Percentiles rank a stretch among this genome's conserved stretches.
phyloP scores from a whole-genome alignment of 2,113 vertebrate species.

The Perccottus glenii region DNA sequence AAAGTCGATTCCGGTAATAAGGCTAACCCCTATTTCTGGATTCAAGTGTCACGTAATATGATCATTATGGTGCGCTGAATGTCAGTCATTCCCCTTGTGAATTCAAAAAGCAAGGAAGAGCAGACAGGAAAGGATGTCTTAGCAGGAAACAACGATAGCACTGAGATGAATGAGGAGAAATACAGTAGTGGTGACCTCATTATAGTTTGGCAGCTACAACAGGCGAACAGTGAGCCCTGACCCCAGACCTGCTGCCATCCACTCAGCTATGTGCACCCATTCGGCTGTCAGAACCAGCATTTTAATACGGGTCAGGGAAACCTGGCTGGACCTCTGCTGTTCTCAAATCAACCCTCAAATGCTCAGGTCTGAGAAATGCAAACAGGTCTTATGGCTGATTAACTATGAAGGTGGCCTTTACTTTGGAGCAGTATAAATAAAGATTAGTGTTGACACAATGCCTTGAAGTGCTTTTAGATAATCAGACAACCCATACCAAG shows the following conservation, averaged over 20 bases:
- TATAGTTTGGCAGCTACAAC: constrained; percentile 21
- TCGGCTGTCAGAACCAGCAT: constrained; percentile 7
- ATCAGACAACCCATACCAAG: background rate
- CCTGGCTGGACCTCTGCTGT: background rate
- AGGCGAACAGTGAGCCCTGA: constrained; percentile 17
- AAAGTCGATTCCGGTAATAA: constrained; percentile 50
- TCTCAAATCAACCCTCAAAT: constrained; percentile 10
- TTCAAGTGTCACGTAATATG: constrained; percentile 46
- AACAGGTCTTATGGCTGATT: background rate
- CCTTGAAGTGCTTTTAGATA: background rate
- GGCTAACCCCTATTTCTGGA: constrained; percentile 53
- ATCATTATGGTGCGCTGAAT: constrained; percentile 37
- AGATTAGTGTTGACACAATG: background rate
- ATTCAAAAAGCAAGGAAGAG: constrained; percentile 26
- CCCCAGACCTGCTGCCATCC: constrained; percentile 39
- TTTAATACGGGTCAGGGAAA: constrained; percentile 21
- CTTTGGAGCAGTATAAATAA: constrained; percentile 1
- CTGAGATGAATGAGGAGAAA: constrained; percentile 25
- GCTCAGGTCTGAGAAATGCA: constrained; percentile 7
- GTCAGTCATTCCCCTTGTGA: constrained; percentile 39
- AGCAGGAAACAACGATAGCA: constrained; percentile 26
- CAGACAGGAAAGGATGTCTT: constrained; percentile 6
- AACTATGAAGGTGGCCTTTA: constrained; percentile 13
- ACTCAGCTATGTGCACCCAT: constrained; percentile 29
- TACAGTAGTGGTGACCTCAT: constrained; percentile 29